Percentiles rank a stretch among this genome's conserved stretches.
Conservation (phyloP, 53 echinoderm and acorn worm genomes). For the Astropecten irregularis region DNA sequence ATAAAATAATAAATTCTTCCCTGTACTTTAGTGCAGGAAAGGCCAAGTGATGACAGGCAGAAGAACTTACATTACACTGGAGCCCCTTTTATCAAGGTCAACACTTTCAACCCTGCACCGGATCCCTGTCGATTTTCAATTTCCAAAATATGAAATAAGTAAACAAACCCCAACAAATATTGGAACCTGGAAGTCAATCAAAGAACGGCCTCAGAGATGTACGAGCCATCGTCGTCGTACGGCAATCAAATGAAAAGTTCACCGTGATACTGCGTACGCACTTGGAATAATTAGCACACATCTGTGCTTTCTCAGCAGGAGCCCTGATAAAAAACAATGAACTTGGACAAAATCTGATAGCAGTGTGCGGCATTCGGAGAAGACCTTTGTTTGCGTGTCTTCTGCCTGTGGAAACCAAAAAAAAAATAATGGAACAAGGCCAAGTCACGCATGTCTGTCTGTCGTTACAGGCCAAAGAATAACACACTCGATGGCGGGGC, state of each 20-base stretch:
- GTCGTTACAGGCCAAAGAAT: constrained; percentile 8
- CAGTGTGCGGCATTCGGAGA: too few relatives aligned
- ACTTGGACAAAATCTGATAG: too few relatives aligned
- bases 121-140: constrained; percentile 1
- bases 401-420: not conserved
- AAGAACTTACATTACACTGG: too few relatives aligned
- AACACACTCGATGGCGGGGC: constrained; percentile 27
- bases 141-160: constrained; percentile 12
- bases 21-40: constrained; percentile 14
- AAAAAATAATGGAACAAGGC: constrained; percentile 35
- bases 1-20: constrained; percentile 17
- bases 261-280: too few relatives aligned
- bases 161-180: not conserved
- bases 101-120: constrained; percentile 14
- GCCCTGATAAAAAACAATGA: too few relatives aligned
- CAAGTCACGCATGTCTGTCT: constrained; percentile 38
- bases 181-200: too few relatives aligned
- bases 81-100: constrained; percentile 31
- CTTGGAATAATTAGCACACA: too few relatives aligned
- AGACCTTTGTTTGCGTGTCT: constrained; percentile 22
- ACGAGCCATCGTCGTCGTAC: too few relatives aligned
- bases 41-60: constrained; percentile 21
- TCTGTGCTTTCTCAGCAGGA: too few relatives aligned
- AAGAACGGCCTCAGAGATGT: too few relatives aligned
- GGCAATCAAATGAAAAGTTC: too few relatives aligned